Evolutionary conservation across 2,113 vertebrate species (phyloP).

Genomic region (Pachycephala philippinensis): DNA sequence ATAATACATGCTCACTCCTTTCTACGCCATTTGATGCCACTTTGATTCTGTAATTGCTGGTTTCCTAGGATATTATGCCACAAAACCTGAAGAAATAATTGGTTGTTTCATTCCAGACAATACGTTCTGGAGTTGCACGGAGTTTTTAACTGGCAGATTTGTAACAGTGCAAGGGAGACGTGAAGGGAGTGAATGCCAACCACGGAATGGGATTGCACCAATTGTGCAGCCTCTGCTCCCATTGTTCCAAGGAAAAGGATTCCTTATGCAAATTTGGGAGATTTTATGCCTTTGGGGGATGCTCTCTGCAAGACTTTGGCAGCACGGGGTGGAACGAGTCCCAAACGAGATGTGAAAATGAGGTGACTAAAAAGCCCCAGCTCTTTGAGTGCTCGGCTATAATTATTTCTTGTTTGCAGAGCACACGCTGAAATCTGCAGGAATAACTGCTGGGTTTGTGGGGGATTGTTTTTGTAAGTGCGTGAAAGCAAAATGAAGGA

Average conservation of each 20-base stretch:
- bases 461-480: conserved; percentile 10
- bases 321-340: neutral
- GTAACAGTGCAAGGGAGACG: conserved; percentile 52
- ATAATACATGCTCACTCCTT: conserved; percentile 74
- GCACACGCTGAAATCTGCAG: neutral
- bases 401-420: conserved; percentile 44
- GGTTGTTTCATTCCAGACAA: conserved; percentile 79
- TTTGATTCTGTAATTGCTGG: conserved; percentile 81
- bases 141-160: conserved; percentile 71
- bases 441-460: conserved; percentile 12
- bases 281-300: conserved; percentile 6
- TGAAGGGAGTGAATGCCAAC: conserved; percentile 1
- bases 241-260: neutral
- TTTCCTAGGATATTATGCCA: conserved; percentile 84
- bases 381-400: neutral
- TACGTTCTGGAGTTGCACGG: conserved; percentile 67
- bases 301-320: neutral
- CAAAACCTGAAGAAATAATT: conserved; percentile 83
- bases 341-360: neutral
- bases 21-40: conserved; percentile 72
- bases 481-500: conserved; percentile 11
- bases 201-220: neutral
- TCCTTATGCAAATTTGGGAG: neutral
- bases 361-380: neutral
- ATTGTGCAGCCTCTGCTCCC: neutral